These are phyloP conservation scores for Drosophila bocki DNA, from an alignment of 1,140 invertebrate species.

Conservation along the genomic window DNA sequence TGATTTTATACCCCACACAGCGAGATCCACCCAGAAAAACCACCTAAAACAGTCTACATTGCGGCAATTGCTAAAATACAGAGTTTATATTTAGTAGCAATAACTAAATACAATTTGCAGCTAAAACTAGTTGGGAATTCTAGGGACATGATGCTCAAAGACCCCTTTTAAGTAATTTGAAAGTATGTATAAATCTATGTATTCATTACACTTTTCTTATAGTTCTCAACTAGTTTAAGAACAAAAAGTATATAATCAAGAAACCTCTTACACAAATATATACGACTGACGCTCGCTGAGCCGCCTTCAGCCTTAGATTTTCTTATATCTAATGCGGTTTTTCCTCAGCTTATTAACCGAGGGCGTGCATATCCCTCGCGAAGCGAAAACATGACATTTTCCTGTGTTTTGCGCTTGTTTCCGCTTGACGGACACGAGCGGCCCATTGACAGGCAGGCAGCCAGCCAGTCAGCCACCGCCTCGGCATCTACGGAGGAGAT, in stretches of 20 bases:
- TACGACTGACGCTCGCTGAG: neutral
- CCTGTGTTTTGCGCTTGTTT: conserved; percentile 49
- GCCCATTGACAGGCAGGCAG: conserved; percentile 16
- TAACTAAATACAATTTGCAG: neutral
- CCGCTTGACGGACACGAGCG: conserved; percentile 33
- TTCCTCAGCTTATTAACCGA: conserved; percentile 1
- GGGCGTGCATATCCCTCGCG: neutral
- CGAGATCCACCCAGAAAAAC: neutral
- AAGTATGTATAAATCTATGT: no score
- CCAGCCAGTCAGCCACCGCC: neutral
- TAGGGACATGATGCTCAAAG: neutral
- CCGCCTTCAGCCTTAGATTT: neutral
- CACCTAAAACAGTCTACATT: neutral
- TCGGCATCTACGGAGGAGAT: conserved; percentile 4
- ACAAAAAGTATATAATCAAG: neutral
- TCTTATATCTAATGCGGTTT: conserved; percentile 11
- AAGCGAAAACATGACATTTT: conserved; percentile 46
- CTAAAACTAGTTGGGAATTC: neutral
- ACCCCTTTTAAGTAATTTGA: no score
- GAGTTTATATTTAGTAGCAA: neutral
- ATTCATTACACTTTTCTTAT: neutral
- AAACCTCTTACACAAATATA: neutral
- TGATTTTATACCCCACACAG: neutral
- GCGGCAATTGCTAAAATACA: neutral
- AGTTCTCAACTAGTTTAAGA: neutral